Base-by-base conservation (phyloP, 2,797 vertebrate genomes). In the Leontopithecus rosalia region DNA sequence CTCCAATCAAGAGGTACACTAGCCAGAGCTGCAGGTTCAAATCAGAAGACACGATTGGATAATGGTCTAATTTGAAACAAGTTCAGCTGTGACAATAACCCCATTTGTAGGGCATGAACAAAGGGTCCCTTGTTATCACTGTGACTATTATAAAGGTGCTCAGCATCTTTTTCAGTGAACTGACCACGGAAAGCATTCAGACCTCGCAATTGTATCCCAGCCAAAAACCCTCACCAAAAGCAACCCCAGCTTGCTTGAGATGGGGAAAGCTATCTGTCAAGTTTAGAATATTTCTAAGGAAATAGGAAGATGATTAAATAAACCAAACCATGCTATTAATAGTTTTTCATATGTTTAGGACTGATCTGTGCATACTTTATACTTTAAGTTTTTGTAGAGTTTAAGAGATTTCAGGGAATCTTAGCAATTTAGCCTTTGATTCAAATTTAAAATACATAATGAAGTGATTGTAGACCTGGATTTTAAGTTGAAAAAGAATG, bases 41-140 rank as follows among this genome's bases (percentile, higher is more conserved):
- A 64, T 80, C 28, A 87, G 58, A 90, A 88, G 48, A 89, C 84
- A 61, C 9, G 79, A 92, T 19, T 90, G 28, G 36, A 76, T 92
- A 88, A 79, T 52, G 52, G 26, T 88, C 80, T 93, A 83, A 93
- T 86, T 80, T 89, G 88, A 92, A 95, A 87, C 36, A 41, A 88
- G 41, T 20, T 89, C 76, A 94, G 17, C 70, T 84, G n/a, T 94
- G 89, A 88, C 96, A 94, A 75, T 36, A 73, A 30, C 8, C 11
- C 77, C 1, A 0, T 48, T 64, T 50, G 24, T 22, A 81, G 26
- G 43, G 17, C 43, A 88, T 15, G 24, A 85, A 64, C 73, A 94
- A 72, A 39, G 64, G 39, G 50, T 85, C 70, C 33, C 43, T 92
- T 87, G 61, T 93, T 39, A 75, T 85, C 67, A 7, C 39, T 41